Evolutionary conservation across 2,888 invertebrate species (phyloP), one percentile per base, ranked within the genome.

Genomic region (Stenurella melanura): DNA sequence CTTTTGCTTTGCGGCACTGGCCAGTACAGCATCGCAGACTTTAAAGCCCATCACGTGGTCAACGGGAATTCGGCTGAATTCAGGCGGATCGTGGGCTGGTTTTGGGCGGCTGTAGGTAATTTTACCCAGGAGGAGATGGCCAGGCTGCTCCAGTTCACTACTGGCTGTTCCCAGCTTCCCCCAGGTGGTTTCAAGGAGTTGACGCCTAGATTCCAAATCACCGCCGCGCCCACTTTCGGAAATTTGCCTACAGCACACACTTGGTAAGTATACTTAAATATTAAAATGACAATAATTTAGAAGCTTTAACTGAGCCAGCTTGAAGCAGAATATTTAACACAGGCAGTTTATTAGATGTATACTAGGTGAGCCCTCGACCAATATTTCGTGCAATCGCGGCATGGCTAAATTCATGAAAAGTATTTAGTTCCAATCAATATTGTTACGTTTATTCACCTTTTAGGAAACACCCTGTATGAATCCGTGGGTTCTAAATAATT

Each of bases 241-340:
- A 96, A 95, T 87, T 91, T 98, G 85, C 98, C 98, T 61, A 97
- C 97, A 1, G 97, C 98, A 34, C 98, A 98, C 90, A 98, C 97
- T 68, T 98, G 97, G 95, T 95, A 90, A 89, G 90, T 88, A 42
- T 60, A 21, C 21, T 61, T 42, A 12, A 60, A 10, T n/a, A n/a
- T n/a, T n/a, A n/a, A n/a, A n/a, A n/a, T n/a, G n/a, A n/a, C n/a
- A n/a, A n/a, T n/a, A n/a, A n/a, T n/a, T n/a, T n/a, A n/a, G n/a
- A n/a, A n/a, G n/a, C 3, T 34, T 6, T 6, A 5, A 7, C 30
- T 6, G 7, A 34, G 30, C 6, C 9, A 34, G 30, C 7, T 34
- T 34, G 30, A 0, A 34, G 30, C 30, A 34, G 7, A 34, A 7
- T 34, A 6, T 26, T 4, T 34, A 7, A 7, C 9, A 34, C 7